Evolutionary conservation across 2,113 vertebrate genomes (phyloP).

Genomic region (Aegotheles bennettii): DNA sequence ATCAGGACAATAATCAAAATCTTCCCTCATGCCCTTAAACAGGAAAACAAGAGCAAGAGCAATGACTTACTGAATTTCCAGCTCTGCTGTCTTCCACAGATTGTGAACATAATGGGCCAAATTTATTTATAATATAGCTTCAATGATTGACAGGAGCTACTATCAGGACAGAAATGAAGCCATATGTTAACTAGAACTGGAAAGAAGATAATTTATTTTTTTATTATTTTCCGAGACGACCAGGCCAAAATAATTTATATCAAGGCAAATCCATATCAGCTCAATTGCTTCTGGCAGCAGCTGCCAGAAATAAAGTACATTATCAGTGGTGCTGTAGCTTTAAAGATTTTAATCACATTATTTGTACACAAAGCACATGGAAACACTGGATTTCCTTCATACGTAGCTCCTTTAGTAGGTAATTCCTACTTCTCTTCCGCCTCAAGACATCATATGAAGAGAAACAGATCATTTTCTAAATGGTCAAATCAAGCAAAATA

Average conservation of each 20-base stretch:
- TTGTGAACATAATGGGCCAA: background rate
- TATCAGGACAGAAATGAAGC: background rate
- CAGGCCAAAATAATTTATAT: slow-evolving; percentile 3
- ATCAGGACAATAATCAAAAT: background rate
- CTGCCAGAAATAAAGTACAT: background rate
- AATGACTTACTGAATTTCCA: background rate
- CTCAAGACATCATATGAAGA: background rate
- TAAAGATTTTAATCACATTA: background rate
- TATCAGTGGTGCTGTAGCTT: background rate
- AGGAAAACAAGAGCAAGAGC: background rate
- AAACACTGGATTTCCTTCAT: background rate
- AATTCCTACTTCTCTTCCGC: background rate
- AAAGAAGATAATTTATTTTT: background rate
- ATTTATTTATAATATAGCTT: background rate
- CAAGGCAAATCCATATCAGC: background rate
- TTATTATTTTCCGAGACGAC: slow-evolving; percentile 1
- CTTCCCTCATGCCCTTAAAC: fast-evolving
- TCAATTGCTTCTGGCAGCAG: background rate
- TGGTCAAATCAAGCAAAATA: background rate
- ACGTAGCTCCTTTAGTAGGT: background rate
- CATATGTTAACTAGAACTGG: background rate
- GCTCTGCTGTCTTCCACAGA: background rate
- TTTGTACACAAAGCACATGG: background rate
- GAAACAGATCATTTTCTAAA: background rate
- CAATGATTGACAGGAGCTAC: background rate